A percentile compares a stretch with the other conserved stretches of the same genome.
phyloP scores from a whole-genome alignment of 2,113 vertebrate genomes.

The Platanista minor region DNA sequence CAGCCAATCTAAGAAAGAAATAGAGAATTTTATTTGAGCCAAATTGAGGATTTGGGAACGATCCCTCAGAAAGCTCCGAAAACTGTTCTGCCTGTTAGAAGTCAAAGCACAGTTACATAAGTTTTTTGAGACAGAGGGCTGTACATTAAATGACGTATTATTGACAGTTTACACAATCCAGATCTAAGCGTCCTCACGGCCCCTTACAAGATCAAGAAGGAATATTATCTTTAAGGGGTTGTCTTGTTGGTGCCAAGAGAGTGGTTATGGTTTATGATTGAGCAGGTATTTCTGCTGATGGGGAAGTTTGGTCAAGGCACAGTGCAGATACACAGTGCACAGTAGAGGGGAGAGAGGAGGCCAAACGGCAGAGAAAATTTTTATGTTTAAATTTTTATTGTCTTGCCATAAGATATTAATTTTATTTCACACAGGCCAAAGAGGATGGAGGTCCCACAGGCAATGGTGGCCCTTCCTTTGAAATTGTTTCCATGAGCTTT shows the following conservation, averaged over 20 bases:
- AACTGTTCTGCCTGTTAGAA: neutral
- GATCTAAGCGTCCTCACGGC: neutral
- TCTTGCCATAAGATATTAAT: neutral
- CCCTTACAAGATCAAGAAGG: neutral
- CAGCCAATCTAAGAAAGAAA: no score
- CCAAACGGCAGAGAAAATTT: neutral
- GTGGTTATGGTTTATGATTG: neutral
- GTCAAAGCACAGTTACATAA: neutral
- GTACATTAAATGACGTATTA: neutral
- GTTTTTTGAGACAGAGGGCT: neutral
- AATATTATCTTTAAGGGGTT: neutral
- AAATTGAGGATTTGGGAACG: no score
- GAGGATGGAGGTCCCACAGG: accelerated
- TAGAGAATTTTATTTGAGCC: no score
- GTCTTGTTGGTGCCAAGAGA: neutral
- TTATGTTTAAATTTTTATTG: neutral
- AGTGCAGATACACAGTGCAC: accelerated
- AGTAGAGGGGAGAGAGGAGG: neutral
- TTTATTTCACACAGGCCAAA: neutral
- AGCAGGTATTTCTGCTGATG: neutral
- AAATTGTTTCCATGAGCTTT: neutral
- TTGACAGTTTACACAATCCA: neutral
- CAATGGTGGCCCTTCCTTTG: neutral
- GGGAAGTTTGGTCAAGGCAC: neutral
- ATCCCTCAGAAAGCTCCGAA: neutral